phyloP scores from a whole-genome alignment of 1,140 invertebrate genomes.

The Zelostemma sp. region DNA sequence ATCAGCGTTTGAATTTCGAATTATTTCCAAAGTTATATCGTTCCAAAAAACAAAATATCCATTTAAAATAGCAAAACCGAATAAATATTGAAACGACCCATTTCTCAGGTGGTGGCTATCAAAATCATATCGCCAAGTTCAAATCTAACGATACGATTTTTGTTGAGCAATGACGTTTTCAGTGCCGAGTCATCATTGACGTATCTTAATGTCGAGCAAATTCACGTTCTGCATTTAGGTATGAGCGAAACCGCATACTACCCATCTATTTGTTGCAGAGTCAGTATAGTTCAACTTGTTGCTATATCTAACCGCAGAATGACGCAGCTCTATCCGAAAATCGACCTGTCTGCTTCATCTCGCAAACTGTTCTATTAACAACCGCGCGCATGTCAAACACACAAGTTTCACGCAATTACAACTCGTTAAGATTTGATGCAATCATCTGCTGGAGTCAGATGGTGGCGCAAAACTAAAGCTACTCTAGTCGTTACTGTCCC shows the following conservation, averaged over 20 bases:
- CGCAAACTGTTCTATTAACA: conserved; percentile 42
- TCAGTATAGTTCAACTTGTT: conserved; percentile 48
- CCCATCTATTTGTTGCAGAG: conserved; percentile 46
- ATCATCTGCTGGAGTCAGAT: conserved; percentile 17
- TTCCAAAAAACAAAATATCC: no score
- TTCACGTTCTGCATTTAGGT: conserved; percentile 44
- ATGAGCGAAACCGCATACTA: conserved; percentile 43
- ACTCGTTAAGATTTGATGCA: conserved; percentile 44
- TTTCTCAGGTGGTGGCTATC: no score
- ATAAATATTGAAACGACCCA: no score
- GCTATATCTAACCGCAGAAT: conserved; percentile 46
- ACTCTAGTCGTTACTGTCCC: conserved; percentile 6
- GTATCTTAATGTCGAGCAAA: conserved; percentile 43
- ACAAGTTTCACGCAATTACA: conserved; percentile 29
- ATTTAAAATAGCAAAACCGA: no score
- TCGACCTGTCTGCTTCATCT: conserved; percentile 36
- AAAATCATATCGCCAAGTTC: no score
- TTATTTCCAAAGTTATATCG: no score
- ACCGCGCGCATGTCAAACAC: conserved; percentile 32
- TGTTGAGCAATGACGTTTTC: no score
- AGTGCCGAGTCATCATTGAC: not conserved
- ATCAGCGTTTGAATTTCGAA: no score
- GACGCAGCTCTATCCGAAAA: conserved; percentile 37
- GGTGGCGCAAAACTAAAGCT: conserved; percentile 11
- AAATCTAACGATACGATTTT: no score